Base-by-base conservation (phyloP, 2,888 invertebrate species). In the Sphaeridia pumilis region DNA sequence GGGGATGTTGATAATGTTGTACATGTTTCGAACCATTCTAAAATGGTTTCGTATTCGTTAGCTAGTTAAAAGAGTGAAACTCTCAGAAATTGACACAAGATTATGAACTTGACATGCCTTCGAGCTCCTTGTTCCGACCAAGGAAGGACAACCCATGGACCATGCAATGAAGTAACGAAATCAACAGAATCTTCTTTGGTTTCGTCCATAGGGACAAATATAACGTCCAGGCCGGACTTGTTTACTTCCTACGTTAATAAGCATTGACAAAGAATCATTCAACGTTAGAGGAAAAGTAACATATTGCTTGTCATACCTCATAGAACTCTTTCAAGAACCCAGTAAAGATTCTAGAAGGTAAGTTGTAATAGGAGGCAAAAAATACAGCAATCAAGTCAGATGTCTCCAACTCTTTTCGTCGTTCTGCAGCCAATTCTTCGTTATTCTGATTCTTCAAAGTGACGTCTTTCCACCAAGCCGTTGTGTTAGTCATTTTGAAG, bases 201-300 rank as follows among this genome's bases (percentile, higher is more conserved):
- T 24, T 59, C 60, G 36, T 62, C 62, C 50, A 59, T 45, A 3
- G 62, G 55, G 4, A 60, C 20, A 38, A 50, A 62, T 12, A 62
- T 58, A 1, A 62, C 49, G 35, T 60, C 57, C 14, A 62, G 54
- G 12, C 56, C n/a, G n/a, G n/a, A n/a, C n/a, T n/a, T n/a, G n/a
- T n/a, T n/a, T n/a, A n/a, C n/a, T n/a, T n/a, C n/a, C n/a, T n/a
- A n/a, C n/a, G n/a, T n/a, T n/a, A n/a, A n/a, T n/a, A n/a, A n/a
- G 14, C 14, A 14, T 31, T 31, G 7, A 31, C 31, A 31, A 31
- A 10, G 14, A 10, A 10, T 31, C 7, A 14, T 7, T 10, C 31
- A 31, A 31, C 31, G 7, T 7, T 7, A 31, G 31, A 31, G 31
- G 10, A 31, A n/a, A n/a, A n/a, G n/a, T n/a, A n/a, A n/a, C n/a